phyloP scores from a whole-genome alignment of 2,113 vertebrate genomes.

The Crypturellus undulatus region DNA sequence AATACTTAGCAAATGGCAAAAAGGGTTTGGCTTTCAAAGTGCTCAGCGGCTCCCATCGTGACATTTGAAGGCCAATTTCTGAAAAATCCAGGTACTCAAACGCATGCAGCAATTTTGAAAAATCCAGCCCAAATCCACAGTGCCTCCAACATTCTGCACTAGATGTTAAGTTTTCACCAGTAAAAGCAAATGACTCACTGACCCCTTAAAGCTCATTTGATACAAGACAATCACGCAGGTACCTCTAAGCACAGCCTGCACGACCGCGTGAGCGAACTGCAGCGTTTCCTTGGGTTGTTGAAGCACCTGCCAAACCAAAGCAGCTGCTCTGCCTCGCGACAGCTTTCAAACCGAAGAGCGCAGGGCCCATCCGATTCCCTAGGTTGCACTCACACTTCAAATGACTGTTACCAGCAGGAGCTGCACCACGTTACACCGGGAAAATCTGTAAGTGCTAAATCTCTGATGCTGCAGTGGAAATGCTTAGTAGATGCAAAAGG shows the following conservation, averaged over 20 bases:
- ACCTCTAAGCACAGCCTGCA: neutral
- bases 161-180: neutral
- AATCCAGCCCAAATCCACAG: neutral
- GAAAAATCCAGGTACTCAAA: neutral
- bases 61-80: neutral
- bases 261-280: neutral
- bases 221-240: neutral
- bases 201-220: neutral
- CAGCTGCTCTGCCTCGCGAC: neutral
- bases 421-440: slow-evolving; percentile 34
- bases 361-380: slow-evolving; percentile 58
- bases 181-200: neutral
- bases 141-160: neutral
- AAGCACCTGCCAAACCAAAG: slow-evolving; percentile 14
- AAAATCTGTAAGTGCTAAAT: slow-evolving; percentile 46
- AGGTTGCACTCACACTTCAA: slow-evolving; percentile 51
- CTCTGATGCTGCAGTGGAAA: slow-evolving; percentile 13
- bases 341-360: neutral
- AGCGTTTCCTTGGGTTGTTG: neutral
- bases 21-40: neutral
- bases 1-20: neutral
- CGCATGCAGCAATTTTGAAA: neutral
- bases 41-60: neutral
- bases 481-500: slow-evolving; percentile 34
- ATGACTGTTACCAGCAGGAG: slow-evolving; percentile 30